These are phyloP conservation scores for Temnothorax rugatulus DNA, from an alignment of 2,888 invertebrate species.

Conservation along the genomic window DNA sequence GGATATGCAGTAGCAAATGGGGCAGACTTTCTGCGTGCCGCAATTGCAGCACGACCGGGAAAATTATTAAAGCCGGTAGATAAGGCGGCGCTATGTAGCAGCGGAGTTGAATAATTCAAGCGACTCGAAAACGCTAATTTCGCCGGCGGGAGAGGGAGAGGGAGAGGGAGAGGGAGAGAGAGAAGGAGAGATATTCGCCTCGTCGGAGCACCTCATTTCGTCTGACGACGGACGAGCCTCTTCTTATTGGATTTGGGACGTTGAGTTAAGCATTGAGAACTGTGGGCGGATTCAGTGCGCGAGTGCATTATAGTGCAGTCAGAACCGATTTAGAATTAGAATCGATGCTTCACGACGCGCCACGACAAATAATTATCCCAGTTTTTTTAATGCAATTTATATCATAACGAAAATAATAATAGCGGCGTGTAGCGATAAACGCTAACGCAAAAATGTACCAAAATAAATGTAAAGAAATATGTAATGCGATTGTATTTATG, in stretches of 20 bases:
- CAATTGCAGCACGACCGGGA: slow-evolving; percentile 60
- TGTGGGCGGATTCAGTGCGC: slow-evolving; percentile 25
- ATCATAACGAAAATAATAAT: background rate
- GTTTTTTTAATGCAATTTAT: background rate
- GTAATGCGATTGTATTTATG: background rate
- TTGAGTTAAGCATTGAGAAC: slow-evolving; percentile 68
- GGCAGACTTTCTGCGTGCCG: slow-evolving; percentile 51
- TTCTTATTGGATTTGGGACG: slow-evolving; percentile 70
- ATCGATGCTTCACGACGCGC: background rate
- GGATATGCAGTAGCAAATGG: slow-evolving; percentile 36
- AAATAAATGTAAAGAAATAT: background rate
- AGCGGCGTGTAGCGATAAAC: background rate
- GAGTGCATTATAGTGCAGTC: slow-evolving; percentile 2
- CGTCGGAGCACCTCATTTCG: slow-evolving; percentile 56
- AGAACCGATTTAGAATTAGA: slow-evolving; percentile 29
- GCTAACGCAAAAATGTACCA: background rate
- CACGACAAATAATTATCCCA: background rate
- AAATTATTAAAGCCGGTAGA: slow-evolving; percentile 71
- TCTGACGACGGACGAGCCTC: slow-evolving; percentile 53
- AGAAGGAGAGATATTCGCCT: slow-evolving; percentile 43
- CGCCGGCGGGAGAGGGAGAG: slow-evolving; percentile 47
- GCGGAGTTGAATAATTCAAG: slow-evolving; percentile 72
- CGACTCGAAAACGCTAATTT: slow-evolving; percentile 75
- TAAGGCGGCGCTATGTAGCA: slow-evolving; percentile 48
- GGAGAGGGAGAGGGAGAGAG: slow-evolving; percentile 53